Conservation (phyloP, 2,888 invertebrate species). For the Leptarthrus brevirostris region DNA sequence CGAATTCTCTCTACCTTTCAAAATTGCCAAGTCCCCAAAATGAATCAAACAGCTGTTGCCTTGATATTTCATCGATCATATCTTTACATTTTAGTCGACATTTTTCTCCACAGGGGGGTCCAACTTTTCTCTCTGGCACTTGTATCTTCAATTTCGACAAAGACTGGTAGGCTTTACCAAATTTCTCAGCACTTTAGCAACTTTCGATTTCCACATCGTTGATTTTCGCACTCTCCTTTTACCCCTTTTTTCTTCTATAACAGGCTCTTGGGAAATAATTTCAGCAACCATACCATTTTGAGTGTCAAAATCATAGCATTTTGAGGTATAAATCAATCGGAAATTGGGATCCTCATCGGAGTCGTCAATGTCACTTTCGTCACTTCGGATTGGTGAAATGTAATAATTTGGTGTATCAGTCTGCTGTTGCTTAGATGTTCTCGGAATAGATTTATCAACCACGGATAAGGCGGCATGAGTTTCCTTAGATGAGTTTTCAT, state of each 20-base stretch:
- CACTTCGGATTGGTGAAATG: too few relatives aligned
- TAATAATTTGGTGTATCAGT: too few relatives aligned
- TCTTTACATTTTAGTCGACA: conserved; percentile 37
- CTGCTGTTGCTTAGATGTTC: too few relatives aligned
- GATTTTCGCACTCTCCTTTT: background rate
- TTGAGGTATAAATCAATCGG: too few relatives aligned
- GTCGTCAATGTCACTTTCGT: too few relatives aligned
- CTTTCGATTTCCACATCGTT: background rate
- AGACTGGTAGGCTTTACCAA: background rate
- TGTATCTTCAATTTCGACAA: conserved; percentile 23
- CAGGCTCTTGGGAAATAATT: too few relatives aligned
- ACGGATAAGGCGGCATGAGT: too few relatives aligned
- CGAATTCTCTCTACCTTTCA: conserved; percentile 25
- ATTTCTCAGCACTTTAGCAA: background rate
- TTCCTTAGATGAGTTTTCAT: too few relatives aligned
- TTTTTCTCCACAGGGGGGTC: conserved; percentile 27
- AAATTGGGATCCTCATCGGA: too few relatives aligned
- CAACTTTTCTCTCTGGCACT: conserved; percentile 19
- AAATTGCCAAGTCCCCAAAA: conserved; percentile 8
- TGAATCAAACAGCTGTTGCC: conserved; percentile 19
- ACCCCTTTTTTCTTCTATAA: background rate
- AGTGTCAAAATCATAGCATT: too few relatives aligned
- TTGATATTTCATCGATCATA: conserved; percentile 24
- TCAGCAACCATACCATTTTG: too few relatives aligned
- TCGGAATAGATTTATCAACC: too few relatives aligned